Conservation (phyloP, 2,113 vertebrate species). For the Solea solea region DNA sequence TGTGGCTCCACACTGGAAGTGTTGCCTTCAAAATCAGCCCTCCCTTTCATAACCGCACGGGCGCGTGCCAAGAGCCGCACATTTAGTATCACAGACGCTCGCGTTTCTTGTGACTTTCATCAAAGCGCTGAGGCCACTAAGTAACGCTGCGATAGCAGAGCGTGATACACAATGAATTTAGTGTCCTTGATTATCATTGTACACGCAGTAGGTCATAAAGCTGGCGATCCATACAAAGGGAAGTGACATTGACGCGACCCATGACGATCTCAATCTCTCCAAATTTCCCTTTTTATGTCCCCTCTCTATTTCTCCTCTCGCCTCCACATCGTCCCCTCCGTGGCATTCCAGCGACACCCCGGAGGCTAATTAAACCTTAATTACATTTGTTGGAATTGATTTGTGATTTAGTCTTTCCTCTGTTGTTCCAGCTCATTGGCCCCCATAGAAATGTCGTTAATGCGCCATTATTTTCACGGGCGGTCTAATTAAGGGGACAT, state of each 20-base stretch:
- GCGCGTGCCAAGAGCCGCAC: slow-evolving; percentile 68
- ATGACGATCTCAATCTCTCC: slow-evolving; percentile 46
- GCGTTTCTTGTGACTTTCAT: slow-evolving; percentile 50
- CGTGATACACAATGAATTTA: slow-evolving; percentile 15
- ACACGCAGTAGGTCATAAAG: slow-evolving; percentile 29
- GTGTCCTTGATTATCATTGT: slow-evolving; percentile 20
- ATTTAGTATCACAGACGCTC: slow-evolving; percentile 54
- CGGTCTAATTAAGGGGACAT: slow-evolving; percentile 81
- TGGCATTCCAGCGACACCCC: slow-evolving; percentile 73
- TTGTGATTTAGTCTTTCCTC: slow-evolving; percentile 84
- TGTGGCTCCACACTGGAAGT: slow-evolving; percentile 73
- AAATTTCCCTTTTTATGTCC: slow-evolving; percentile 57
- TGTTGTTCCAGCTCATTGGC: slow-evolving; percentile 85
- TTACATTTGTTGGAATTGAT: slow-evolving; percentile 89
- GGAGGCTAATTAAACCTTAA: slow-evolving; percentile 88
- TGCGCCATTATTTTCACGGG: slow-evolving; percentile 83
- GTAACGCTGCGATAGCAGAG: slow-evolving; percentile 9
- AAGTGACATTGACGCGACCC: slow-evolving; percentile 32
- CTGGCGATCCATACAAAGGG: slow-evolving; percentile 15
- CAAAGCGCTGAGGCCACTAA: slow-evolving; percentile 33
- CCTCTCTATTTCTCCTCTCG: slow-evolving; percentile 42
- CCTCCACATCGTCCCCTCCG: slow-evolving; percentile 49
- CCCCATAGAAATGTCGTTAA: slow-evolving; percentile 86
- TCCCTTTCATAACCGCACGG: slow-evolving; percentile 55
- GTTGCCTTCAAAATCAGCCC: slow-evolving; percentile 74